These are phyloP conservation scores for Gymnosoma rotundatum DNA, from an alignment of 2,888 invertebrate genomes.

Conservation along the genomic window DNA sequence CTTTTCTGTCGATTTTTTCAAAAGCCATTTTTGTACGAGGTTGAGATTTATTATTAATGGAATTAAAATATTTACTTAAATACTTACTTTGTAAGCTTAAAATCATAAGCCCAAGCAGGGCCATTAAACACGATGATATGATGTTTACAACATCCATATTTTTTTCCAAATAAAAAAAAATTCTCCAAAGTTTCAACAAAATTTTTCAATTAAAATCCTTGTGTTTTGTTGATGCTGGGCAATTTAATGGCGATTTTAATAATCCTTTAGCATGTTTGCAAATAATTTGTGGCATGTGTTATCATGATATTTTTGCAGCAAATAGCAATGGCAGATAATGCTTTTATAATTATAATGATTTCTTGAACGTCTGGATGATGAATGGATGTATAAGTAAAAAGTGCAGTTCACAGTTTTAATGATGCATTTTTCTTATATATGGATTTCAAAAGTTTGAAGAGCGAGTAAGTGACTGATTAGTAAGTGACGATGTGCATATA, in stretches of 20 bases:
- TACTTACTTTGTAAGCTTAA: constrained; percentile 56
- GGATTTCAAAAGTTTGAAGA: not conserved
- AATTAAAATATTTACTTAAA: constrained; percentile 21
- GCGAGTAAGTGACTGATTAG: not conserved
- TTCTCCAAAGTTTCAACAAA: not conserved
- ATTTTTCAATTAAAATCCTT: constrained; percentile 34
- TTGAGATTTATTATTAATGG: not conserved
- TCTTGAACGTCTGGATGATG: not conserved
- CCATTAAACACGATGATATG: not conserved
- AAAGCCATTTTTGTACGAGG: too few species aligned
- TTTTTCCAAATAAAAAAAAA: not conserved
- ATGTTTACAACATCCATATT: constrained; percentile 41
- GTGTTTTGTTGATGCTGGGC: not conserved
- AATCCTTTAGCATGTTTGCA: constrained; percentile 36
- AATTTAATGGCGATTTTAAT: constrained; percentile 8
- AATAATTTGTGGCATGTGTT: constrained; percentile 12
- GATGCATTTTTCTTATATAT: constrained; percentile 16
- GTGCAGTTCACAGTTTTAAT: constrained; percentile 6
- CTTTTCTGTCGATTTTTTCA: too few species aligned
- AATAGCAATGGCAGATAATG: constrained; percentile 13
- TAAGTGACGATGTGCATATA: not conserved
- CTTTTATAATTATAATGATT: constrained; percentile 32
- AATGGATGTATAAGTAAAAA: too few species aligned
- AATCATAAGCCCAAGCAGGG: constrained; percentile 19
- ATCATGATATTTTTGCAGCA: constrained; percentile 22